A percentile compares a stretch with the other conserved stretches of the same genome.
These are phyloP conservation scores for Stramonita haemastoma DNA, from an alignment of 2,888 invertebrate species.

Conservation along the genomic window DNA sequence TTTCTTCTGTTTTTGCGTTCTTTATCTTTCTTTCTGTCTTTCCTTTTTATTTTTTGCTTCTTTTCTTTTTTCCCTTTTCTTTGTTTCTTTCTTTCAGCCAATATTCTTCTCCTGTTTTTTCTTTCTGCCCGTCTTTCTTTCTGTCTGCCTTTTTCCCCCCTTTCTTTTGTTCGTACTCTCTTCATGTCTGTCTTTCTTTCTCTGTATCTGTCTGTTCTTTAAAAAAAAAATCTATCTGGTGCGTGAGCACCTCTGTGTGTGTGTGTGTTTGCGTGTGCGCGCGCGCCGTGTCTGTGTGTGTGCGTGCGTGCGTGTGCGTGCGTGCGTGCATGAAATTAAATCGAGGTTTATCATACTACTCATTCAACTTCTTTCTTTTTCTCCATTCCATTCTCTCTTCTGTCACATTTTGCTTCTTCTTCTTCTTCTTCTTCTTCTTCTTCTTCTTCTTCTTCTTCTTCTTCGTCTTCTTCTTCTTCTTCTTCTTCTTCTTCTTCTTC, in stretches of 20 bases:
- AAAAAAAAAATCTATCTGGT: too few species aligned
- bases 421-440: not conserved
- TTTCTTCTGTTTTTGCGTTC: too few species aligned
- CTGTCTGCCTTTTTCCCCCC: too few species aligned
- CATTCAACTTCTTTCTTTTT: too few species aligned
- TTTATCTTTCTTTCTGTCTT: too few species aligned
- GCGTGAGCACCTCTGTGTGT: too few species aligned
- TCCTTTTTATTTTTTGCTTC: too few species aligned
- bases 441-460: not conserved
- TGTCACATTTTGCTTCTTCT: too few species aligned
- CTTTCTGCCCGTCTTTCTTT: not conserved
- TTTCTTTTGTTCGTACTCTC: not conserved
- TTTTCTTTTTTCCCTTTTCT: too few species aligned
- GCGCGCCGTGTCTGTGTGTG: not conserved
- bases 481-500: not conserved
- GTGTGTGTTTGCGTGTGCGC: not conserved
- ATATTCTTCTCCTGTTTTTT: not conserved
- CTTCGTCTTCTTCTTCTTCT: not conserved
- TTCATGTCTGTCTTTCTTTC: not conserved
- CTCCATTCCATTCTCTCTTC: not conserved
- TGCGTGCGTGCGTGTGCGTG: not conserved
- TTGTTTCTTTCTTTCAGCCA: too few species aligned
- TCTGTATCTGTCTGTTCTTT: not conserved
- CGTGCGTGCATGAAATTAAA: not conserved
- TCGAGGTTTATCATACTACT: not conserved